phyloP scores from a whole-genome alignment of 2,113 vertebrate genomes.

The Hypocryptadius cinnamomeus region DNA sequence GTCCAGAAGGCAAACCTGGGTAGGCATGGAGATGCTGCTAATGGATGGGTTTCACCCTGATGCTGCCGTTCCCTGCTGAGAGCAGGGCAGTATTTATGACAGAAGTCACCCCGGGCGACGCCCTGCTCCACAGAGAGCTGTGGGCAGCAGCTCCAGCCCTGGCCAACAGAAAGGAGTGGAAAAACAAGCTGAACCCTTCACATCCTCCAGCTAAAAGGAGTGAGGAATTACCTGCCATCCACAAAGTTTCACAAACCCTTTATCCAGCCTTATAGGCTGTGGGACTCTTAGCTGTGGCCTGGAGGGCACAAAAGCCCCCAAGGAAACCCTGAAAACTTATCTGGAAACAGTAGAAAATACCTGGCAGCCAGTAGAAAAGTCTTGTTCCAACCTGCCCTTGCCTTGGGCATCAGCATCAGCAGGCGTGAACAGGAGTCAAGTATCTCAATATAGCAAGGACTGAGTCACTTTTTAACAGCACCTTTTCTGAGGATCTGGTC shows the following conservation, averaged over 20 bases:
- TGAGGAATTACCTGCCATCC: neutral
- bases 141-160: neutral
- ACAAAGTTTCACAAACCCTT: neutral
- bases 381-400: constrained; percentile 50
- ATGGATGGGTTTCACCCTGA: neutral
- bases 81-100: neutral
- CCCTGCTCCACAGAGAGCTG: neutral
- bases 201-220: neutral
- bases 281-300: rapidly evolving
- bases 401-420: constrained; percentile 11
- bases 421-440: constrained; percentile 49
- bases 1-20: neutral
- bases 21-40: neutral
- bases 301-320: neutral
- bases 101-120: neutral
- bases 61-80: neutral
- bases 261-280: neutral
- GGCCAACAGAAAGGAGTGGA: neutral
- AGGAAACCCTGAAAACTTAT: neutral
- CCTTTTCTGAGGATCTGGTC: neutral
- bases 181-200: neutral
- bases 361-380: neutral
- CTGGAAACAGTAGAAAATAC: constrained; percentile 31
- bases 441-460: constrained; percentile 24
- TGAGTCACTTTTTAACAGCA: neutral